phyloP scores from a whole-genome alignment of 2,797 vertebrate species.

The Echiichthys vipera region DNA sequence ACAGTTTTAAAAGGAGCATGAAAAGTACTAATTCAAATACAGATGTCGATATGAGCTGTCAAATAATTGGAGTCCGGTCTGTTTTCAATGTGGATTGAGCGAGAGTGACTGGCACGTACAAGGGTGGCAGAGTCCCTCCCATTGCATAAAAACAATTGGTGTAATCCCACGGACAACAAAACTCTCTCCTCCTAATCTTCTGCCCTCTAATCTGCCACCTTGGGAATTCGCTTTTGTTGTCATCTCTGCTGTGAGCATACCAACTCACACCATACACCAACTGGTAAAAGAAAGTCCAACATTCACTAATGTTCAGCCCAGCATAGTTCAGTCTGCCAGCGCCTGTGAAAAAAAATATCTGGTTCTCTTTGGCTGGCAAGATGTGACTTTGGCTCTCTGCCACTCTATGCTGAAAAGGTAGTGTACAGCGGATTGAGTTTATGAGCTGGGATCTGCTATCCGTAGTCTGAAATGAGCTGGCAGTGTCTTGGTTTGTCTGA shows the following conservation, averaged over 20 bases:
- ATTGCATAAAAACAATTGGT: neutral
- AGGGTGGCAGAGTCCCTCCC: neutral
- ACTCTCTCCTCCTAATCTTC: neutral
- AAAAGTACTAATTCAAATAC: no score
- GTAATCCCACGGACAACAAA: neutral
- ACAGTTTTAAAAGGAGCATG: no score
- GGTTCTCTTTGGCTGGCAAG: slow-evolving; percentile 23
- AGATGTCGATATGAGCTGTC: no score
- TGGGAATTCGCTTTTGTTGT: neutral
- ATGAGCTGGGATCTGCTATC: slow-evolving; percentile 18
- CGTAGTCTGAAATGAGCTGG: slow-evolving; percentile 26
- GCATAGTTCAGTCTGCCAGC: slow-evolving; percentile 9
- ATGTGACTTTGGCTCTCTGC: slow-evolving; percentile 25
- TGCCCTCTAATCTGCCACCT: neutral
- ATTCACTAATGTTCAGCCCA: neutral
- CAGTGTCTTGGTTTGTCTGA: slow-evolving; percentile 16
- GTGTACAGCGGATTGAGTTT: slow-evolving; percentile 10
- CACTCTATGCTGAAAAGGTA: slow-evolving; percentile 17
- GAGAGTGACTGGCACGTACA: neutral
- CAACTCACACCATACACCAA: no score
- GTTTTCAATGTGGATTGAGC: neutral
- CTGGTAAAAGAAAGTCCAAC: neutral
- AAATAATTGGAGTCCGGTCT: neutral
- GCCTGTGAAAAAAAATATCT: slow-evolving; percentile 15
- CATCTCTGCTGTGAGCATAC: neutral